Base-by-base conservation (phyloP, 2,113 vertebrate genomes). In the Hippocampus zosterae region DNA sequence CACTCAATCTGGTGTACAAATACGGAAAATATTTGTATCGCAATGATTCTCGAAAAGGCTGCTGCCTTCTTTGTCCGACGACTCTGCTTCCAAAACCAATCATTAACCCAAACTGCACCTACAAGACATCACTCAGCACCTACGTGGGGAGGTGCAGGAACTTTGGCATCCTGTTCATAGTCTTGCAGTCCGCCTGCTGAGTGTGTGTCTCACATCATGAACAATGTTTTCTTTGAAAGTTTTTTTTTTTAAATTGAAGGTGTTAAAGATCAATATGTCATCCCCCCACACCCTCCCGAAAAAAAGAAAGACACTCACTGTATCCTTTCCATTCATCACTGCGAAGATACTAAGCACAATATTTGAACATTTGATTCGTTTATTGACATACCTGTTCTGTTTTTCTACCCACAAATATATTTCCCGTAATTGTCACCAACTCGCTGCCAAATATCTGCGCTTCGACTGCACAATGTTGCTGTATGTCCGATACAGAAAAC, bases 101-200 rank as follows among this genome's bases (percentile, higher is more conserved):
- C 62, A 75, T 83, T 72, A 71, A 5, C 60, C 62, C 59, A 74
- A 42, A 65, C 13, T 64, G 75, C 74, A 76, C 73, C 44, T 70
- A 74, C 74, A 70, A 68, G 67, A 29, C 60, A 46, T 88, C 85
- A 73, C 69, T 87, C 85, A 84, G 76, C 84, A 85, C 74, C 81
- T 86, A 72, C 41, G 60, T 67, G 74, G 69, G 71, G 74, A 72
- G 77, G 50, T 61, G 75, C 73, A 79, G 80, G 88, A 86, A 79
- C 67, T 56, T 25, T n/a, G 64, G 66, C 70, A 73, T 70, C 81
- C 40, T 68, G 33, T 12, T 71, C 56, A 52, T 9, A 42, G 40
- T 23, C 55, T 74, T 74, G 52, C 65, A 71, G 50, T n/a, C 37
- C 19, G 6, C 52, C 63, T 73, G 27, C 29, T 1, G 15, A 40